Conservation (phyloP, 2,797 vertebrate species). For the Picus viridis region DNA sequence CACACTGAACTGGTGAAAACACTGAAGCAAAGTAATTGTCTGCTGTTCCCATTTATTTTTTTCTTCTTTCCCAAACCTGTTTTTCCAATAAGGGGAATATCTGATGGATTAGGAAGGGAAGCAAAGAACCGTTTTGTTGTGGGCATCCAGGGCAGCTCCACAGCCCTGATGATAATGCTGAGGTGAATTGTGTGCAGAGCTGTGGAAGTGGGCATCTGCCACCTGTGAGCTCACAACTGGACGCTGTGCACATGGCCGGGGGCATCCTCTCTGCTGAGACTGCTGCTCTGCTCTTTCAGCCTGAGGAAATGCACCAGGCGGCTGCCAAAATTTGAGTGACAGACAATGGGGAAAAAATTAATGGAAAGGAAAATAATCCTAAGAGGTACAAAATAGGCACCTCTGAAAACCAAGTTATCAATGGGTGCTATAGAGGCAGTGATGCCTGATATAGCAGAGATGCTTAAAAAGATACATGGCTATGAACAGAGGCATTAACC, state of each 20-base stretch:
- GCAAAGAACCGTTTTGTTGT: background rate
- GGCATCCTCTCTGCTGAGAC: background rate
- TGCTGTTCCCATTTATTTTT: background rate
- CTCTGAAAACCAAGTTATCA: background rate
- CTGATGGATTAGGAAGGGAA: background rate
- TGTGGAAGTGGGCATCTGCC: no score
- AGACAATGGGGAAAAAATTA: background rate
- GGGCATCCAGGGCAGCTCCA: background rate
- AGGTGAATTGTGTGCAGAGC: background rate
- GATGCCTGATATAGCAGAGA: background rate
- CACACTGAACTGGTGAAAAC: background rate
- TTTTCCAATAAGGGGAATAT: rapidly evolving
- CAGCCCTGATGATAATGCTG: background rate
- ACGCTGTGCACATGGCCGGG: rapidly evolving
- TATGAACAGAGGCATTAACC: conserved; percentile 12
- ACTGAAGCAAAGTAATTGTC: background rate
- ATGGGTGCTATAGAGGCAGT: background rate
- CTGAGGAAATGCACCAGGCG: rapidly evolving
- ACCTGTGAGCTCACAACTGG: background rate
- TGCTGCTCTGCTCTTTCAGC: background rate
- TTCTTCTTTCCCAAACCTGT: background rate
- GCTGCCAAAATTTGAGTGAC: background rate
- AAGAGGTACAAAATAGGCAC: background rate
- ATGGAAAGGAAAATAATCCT: background rate
- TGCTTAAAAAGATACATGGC: background rate